These are phyloP conservation scores for Stichodactyla helianthus DNA, from an alignment of 64 coral and sea anemone genomes.

Conservation along the genomic window DNA sequence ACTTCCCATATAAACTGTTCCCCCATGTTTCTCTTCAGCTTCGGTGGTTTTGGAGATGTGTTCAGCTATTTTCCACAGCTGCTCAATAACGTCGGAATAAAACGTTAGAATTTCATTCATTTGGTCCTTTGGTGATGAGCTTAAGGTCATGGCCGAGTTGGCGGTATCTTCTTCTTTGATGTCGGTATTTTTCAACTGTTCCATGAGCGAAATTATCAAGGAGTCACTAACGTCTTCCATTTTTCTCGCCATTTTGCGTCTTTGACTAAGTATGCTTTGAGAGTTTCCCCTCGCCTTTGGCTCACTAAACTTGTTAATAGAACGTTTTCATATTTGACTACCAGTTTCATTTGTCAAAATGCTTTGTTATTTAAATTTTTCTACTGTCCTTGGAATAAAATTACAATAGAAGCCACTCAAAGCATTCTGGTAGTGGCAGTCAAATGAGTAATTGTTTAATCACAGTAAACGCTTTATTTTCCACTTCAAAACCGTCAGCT, in stretches of 20 bases:
- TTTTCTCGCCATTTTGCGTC: neutral
- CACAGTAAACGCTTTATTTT: too few species aligned
- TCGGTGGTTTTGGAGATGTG: constrained; percentile 6
- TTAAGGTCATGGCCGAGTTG: neutral
- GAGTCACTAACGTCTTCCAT: neutral
- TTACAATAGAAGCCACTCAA: too few species aligned
- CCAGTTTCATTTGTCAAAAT: too few species aligned
- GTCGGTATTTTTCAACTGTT: neutral
- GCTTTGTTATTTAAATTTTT: too few species aligned
- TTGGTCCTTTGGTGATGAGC: neutral
- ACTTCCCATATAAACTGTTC: constrained; percentile 16
- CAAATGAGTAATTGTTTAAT: too few species aligned
- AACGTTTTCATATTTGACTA: too few species aligned
- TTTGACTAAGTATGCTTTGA: too few species aligned
- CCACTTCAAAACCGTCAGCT: too few species aligned
- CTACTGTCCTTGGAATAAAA: too few species aligned
- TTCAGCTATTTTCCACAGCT: constrained; percentile 28
- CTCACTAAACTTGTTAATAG: too few species aligned
- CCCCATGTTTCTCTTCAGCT: constrained; percentile 3
- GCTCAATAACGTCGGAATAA: neutral
- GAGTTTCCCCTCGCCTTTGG: too few species aligned
- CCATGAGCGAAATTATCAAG: constrained; percentile 22
- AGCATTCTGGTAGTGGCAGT: too few species aligned
- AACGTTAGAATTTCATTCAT: neutral
- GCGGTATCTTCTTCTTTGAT: neutral